These are phyloP conservation scores for Lanistes nyassanus DNA, from an alignment of 1,140 invertebrate genomes.

Conservation along the genomic window DNA sequence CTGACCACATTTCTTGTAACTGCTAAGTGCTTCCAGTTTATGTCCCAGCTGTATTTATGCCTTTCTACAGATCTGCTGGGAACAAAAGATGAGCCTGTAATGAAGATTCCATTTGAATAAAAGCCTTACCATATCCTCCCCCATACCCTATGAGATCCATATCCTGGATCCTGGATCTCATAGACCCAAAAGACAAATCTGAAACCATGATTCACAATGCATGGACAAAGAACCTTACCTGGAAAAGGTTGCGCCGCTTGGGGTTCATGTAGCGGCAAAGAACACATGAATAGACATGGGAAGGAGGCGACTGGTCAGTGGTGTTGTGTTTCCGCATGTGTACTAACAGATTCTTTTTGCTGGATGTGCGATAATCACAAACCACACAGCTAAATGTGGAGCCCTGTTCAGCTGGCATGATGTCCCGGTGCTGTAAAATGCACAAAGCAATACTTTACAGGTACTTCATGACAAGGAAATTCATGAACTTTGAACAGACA, in stretches of 20 bases:
- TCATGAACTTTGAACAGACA: no score
- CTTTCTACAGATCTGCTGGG: no score
- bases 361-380: conserved; percentile 60
- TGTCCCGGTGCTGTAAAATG: conserved; percentile 42
- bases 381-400: conserved; percentile 61
- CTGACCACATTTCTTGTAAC: no score
- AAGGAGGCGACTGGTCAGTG: conserved; percentile 55
- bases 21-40: no score
- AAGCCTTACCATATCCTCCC: no score
- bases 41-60: no score
- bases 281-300: conserved; percentile 63
- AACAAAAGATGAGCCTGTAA: no score
- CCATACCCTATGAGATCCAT: no score
- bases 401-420: conserved; percentile 47
- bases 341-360: conserved; percentile 61
- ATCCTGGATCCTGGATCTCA: no score
- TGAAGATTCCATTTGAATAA: no score
- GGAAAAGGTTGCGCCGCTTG: conserved; percentile 58
- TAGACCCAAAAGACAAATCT: no score
- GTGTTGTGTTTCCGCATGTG: conserved; percentile 65
- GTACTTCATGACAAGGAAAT: no score
- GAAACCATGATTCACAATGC: background rate
- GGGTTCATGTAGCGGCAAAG: conserved; percentile 62
- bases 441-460: background rate
- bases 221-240: conserved; percentile 12